Evolutionary conservation across 2,888 invertebrate genomes (phyloP).

Genomic region (Hydrotaea cyrtoneurina): DNA sequence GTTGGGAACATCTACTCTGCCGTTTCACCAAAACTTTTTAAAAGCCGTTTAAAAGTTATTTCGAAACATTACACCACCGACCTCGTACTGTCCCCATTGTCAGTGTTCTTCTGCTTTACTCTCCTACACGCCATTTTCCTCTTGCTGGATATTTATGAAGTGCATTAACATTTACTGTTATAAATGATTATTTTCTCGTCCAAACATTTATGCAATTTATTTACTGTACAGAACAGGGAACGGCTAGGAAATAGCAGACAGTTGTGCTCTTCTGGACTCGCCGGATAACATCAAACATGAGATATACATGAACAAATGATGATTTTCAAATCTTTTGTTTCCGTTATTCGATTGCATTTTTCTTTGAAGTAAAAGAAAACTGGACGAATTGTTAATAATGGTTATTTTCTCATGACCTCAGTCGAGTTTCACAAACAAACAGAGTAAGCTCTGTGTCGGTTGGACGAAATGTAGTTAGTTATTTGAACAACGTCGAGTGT

Average conservation of each 20-base stretch:
- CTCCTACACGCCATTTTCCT: background rate
- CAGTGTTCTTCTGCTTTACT: background rate
- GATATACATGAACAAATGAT: slow-evolving; percentile 48
- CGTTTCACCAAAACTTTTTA: too few relatives aligned
- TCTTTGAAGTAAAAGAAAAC: background rate
- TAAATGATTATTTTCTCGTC: slow-evolving; percentile 52
- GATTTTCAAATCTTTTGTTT: slow-evolving; percentile 41
- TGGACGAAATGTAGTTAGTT: too few relatives aligned
- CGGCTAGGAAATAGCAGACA: background rate
- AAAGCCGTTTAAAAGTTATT: too few relatives aligned
- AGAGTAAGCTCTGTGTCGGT: too few relatives aligned
- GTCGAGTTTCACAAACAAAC: background rate
- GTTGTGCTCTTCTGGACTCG: background rate
- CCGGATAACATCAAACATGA: slow-evolving; percentile 10
- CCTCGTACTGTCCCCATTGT: background rate
- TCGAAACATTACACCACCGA: background rate
- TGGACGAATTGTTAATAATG: slow-evolving; percentile 20
- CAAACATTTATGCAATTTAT: slow-evolving; percentile 38
- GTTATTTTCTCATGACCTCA: background rate
- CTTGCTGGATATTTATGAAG: slow-evolving; percentile 52
- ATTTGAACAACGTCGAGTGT: too few relatives aligned
- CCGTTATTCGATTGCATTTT: slow-evolving; percentile 5
- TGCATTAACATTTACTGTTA: slow-evolving; percentile 56
- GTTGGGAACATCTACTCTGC: too few relatives aligned
- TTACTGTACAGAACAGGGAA: background rate